Evolutionary conservation across 2,113 vertebrate species (phyloP).

Genomic region (Platysternon megacephalum): DNA sequence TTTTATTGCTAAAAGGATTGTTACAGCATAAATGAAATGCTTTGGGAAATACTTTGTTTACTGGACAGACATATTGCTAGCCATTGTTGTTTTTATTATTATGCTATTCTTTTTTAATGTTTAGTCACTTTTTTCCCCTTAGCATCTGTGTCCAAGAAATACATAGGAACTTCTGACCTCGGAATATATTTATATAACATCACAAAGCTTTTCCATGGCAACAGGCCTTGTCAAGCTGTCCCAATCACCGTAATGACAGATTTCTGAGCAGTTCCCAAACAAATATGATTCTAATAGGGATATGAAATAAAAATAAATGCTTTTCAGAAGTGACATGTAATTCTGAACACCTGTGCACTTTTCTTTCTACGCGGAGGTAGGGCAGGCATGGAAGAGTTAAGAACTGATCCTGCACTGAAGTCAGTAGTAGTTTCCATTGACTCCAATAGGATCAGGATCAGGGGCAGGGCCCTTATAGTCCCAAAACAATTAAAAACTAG

Average conservation of each 20-base stretch:
- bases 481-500: neutral
- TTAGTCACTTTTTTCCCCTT: conserved; percentile 75
- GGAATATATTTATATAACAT: conserved; percentile 82
- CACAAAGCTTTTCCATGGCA: conserved; percentile 80
- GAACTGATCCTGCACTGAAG: neutral
- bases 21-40: conserved; percentile 43
- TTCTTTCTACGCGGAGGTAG: neutral
- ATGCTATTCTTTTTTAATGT: conserved; percentile 65
- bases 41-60: conserved; percentile 63
- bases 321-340: neutral
- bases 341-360: neutral
- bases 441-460: neutral
- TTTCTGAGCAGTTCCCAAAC: conserved; percentile 74
- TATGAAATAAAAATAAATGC: conserved; percentile 45
- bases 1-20: conserved; percentile 50
- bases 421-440: neutral
- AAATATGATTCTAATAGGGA: conserved; percentile 75
- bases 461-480: neutral
- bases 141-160: conserved; percentile 76
- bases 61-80: conserved; percentile 35
- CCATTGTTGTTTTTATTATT: conserved; percentile 74
- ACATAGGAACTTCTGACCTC: conserved; percentile 77
- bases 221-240: conserved; percentile 79
- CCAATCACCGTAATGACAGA: conserved; percentile 70
- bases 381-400: neutral